Conservation (phyloP, 2,113 vertebrate species). For the Cyprinus carpio region DNA sequence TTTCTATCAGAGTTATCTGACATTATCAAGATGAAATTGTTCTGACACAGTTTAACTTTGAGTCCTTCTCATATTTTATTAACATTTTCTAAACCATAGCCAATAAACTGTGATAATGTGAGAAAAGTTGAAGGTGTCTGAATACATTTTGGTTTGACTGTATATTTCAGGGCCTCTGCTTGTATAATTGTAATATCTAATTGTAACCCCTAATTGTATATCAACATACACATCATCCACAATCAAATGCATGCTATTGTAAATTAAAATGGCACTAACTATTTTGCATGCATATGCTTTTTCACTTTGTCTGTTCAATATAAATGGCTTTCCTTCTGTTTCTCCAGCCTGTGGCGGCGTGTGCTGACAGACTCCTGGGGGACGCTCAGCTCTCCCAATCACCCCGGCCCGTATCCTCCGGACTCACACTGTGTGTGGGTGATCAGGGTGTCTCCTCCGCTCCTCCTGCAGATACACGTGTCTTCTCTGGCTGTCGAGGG, state of each 20-base stretch:
- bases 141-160: too few relatives aligned
- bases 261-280: too few relatives aligned
- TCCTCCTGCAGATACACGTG: slow-evolving; percentile 82
- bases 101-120: too few relatives aligned
- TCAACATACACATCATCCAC: background rate
- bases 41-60: too few relatives aligned
- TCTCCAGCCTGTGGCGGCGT: slow-evolving; percentile 86
- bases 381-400: slow-evolving; percentile 88
- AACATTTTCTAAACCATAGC: too few relatives aligned
- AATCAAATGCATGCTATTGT: background rate
- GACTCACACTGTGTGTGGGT: slow-evolving; percentile 83
- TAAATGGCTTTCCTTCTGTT: background rate
- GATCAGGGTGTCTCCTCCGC: slow-evolving; percentile 76
- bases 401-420: slow-evolving; percentile 84
- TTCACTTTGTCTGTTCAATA: background rate
- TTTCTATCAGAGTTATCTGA: too few relatives aligned
- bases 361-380: slow-evolving; percentile 78
- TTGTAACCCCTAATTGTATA: too few relatives aligned
- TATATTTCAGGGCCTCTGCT: background rate
- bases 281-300: too few relatives aligned
- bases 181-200: too few relatives aligned
- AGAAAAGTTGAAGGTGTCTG: too few relatives aligned
- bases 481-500: slow-evolving; percentile 82
- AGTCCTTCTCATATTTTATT: too few relatives aligned
- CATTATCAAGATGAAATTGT: too few relatives aligned